Evolutionary conservation across 2,797 vertebrate species (phyloP).

Genomic region (Geotria australis): DNA sequence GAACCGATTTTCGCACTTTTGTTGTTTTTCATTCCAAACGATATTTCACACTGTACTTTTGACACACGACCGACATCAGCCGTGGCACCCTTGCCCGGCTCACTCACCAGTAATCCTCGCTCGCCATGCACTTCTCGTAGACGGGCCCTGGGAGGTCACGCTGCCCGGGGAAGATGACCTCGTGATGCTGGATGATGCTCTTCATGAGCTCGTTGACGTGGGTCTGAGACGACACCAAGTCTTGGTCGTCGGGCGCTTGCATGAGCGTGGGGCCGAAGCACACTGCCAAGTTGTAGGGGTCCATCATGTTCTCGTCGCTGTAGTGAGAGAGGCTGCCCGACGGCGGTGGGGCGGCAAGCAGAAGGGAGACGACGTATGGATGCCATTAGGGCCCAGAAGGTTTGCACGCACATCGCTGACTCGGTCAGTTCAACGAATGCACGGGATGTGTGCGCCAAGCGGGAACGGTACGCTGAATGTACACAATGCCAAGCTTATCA

Average conservation of each 20-base stretch:
- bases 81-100: no score
- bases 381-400: constrained; percentile 1
- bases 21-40: no score
- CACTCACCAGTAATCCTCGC: constrained; percentile 82
- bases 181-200: constrained; percentile 68
- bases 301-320: constrained; percentile 99
- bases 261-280: constrained; percentile 93
- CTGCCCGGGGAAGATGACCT: constrained; percentile 60
- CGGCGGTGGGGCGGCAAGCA: not conserved
- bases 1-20: no score
- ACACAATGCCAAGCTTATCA: not conserved
- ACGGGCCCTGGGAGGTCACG: constrained; percentile 67
- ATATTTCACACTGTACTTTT: no score
- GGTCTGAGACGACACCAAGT: constrained; percentile 81
- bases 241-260: constrained; percentile 84
- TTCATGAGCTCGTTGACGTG: constrained; percentile 98
- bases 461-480: not conserved
- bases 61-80: no score
- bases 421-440: not conserved
- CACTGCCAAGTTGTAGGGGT: constrained; percentile 88
- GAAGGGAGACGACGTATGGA: not conserved
- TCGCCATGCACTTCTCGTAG: constrained; percentile 95
- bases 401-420: constrained; percentile 4
- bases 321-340: constrained; percentile 61
- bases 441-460: not conserved